Evolutionary conservation across 1,140 invertebrate species (phyloP).

Genomic region (Drosophila bocqueti): DNA sequence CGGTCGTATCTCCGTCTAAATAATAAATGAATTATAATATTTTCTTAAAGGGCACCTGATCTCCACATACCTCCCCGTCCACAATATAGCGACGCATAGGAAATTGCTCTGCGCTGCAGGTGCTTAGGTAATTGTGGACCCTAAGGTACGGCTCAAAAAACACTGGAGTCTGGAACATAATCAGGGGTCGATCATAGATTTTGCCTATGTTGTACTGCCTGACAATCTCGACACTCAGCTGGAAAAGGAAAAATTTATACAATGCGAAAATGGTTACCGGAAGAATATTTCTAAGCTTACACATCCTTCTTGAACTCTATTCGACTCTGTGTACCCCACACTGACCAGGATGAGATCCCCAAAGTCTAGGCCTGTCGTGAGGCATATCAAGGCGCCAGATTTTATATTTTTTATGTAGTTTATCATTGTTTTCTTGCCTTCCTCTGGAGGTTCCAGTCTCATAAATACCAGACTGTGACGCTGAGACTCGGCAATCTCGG

Average conservation of each 20-base stretch:
- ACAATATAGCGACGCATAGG: constrained; percentile 89
- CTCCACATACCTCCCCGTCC: constrained; percentile 85
- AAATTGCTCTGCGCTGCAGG: constrained; percentile 86
- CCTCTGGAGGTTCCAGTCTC: constrained; percentile 15
- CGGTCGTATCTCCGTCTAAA: constrained; percentile 23
- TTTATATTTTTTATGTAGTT: constrained; percentile 86
- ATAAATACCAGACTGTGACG: constrained; percentile 63
- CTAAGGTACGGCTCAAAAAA: constrained; percentile 90
- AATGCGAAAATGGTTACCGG: background rate
- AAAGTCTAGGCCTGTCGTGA: constrained; percentile 89
- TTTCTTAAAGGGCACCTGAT: background rate
- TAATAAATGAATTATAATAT: background rate
- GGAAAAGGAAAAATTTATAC: constrained; percentile 7
- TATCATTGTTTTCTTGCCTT: constrained; percentile 14
- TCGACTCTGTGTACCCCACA: constrained; percentile 87
- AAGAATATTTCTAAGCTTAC: constrained; percentile 75
- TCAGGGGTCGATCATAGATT: constrained; percentile 84
- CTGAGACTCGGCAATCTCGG: constrained; percentile 49
- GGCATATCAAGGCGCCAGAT: constrained; percentile 90
- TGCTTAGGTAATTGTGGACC: constrained; percentile 87
- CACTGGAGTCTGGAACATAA: constrained; percentile 89
- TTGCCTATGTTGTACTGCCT: constrained; percentile 81
- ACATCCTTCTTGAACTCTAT: constrained; percentile 85
- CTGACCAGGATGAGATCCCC: constrained; percentile 88
- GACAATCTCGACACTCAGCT: constrained; percentile 86